phyloP scores from a whole-genome alignment of 2,113 vertebrate species.

The Nipponia nippon region DNA sequence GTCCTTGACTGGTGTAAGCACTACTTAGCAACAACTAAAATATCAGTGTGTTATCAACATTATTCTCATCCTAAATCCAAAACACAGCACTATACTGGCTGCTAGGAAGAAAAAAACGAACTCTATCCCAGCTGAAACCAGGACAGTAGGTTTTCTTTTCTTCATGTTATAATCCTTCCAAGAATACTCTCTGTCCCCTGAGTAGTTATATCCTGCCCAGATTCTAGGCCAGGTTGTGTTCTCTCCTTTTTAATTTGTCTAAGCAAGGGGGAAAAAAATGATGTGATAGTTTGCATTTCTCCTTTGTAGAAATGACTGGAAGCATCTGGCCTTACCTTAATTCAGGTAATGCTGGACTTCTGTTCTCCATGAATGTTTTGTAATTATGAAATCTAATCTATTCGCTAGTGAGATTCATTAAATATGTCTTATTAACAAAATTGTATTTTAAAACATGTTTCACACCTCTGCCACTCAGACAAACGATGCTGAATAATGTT shows the following conservation, averaged over 20 bases:
- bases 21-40: no score
- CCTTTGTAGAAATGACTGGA: background rate
- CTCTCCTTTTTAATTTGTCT: background rate
- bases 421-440: background rate
- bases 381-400: background rate
- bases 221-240: background rate
- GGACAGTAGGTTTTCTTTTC: background rate
- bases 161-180: fast-evolving
- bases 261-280: background rate
- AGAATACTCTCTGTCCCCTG: background rate
- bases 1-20: no score
- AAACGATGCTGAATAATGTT: slow-evolving; percentile 32
- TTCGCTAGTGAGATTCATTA: background rate
- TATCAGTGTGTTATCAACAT: no score
- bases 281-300: background rate
- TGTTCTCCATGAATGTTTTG: background rate
- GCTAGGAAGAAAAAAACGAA: no score
- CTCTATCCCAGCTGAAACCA: no score
- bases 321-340: background rate
- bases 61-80: no score
- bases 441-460: slow-evolving; percentile 1
- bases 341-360: background rate
- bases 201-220: background rate
- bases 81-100: no score
- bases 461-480: slow-evolving; percentile 26